Base-by-base conservation (phyloP, 1,140 invertebrate genomes). In the Polypedilum vanderplanki region DNA sequence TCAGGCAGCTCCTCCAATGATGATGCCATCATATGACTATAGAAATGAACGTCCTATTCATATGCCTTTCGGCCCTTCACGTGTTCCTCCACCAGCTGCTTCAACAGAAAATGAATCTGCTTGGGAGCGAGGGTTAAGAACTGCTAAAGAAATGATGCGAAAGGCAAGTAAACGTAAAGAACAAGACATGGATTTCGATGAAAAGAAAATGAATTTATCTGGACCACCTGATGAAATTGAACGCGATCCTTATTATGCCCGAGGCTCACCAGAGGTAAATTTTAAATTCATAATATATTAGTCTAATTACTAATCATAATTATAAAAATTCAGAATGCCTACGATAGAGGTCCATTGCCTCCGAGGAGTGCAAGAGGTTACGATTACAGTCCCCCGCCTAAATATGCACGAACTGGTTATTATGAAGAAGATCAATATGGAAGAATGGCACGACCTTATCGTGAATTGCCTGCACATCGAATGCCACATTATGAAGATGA, bases 111-210 rank as follows among this genome's bases (percentile, higher is more conserved):
- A 88, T 40, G 94, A 96, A 83, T 93, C 94, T 73, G 93, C 96
- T 0, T 98, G 96, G 96, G 96, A 98, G 83, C 85, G 96, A 74
- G 96, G 83, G 77, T 92, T 82, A 80, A 90, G 83, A 82, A 98
- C 87, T 1, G 96, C 96, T 33, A 98, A 98, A 85, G 95, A 98
- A 87, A 93, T 94, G 88, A 87, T 94, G 83, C 88, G 94, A 73
- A 95, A 95, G 85, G 94, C 95, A 0, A 92, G 91, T 76, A 94
- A 96, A 80, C 88, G 95, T 40, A 97, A 97, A 83, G 95, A 98
- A 85, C 93, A 93, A 77, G 96, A 98, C 79, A 92, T 94, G 83
- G 95, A 98, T 81, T 97, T 98, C 83, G 96, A 98, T 82, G 95
- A 98, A 80, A 98, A 98, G 83, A 94, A 97, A 79, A 90, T 97